Conservation (phyloP, 2,888 invertebrate species). For the Campoplex capitator region DNA sequence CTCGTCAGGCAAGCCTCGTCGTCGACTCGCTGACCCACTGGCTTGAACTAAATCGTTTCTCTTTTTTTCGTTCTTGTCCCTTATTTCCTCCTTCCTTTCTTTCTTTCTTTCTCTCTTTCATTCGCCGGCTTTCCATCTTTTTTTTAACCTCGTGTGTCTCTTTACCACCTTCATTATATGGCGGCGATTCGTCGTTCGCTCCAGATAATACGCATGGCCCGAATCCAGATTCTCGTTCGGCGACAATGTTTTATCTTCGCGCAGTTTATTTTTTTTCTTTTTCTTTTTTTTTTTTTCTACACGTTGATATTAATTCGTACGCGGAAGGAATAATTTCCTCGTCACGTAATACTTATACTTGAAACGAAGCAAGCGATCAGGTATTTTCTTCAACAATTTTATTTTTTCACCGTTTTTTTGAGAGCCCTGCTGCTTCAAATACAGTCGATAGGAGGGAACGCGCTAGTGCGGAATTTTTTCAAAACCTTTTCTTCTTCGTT, state of each 20-base stretch:
- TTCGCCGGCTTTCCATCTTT: constrained; percentile 24
- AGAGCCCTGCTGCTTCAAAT: no score
- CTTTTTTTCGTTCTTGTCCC: constrained; percentile 25
- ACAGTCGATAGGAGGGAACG: no score
- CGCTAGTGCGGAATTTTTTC: no score
- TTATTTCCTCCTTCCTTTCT: constrained; percentile 29
- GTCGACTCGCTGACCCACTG: constrained; percentile 72
- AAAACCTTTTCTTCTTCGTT: no score
- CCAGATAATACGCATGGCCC: constrained; percentile 62
- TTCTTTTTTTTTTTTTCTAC: background rate
- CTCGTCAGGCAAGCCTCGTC: constrained; percentile 56
- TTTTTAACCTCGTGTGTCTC: constrained; percentile 13
- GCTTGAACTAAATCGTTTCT: constrained; percentile 69
- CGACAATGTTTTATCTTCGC: constrained; percentile 17
- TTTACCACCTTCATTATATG: background rate
- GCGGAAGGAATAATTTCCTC: background rate
- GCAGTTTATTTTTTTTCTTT: constrained; percentile 4
- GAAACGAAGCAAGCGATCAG: background rate
- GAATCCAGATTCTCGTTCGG: constrained; percentile 53
- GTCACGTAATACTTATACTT: background rate
- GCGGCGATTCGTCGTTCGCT: constrained; percentile 42
- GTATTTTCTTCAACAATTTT: no score
- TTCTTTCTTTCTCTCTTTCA: constrained; percentile 47
- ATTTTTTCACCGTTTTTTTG: no score
- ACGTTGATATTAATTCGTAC: constrained; percentile 9